A percentile compares a stretch with the other conserved stretches of the same genome.
Evolutionary conservation across 2,797 vertebrate species (phyloP).

Genomic region (Oryzias dopingdopingensis): DNA sequence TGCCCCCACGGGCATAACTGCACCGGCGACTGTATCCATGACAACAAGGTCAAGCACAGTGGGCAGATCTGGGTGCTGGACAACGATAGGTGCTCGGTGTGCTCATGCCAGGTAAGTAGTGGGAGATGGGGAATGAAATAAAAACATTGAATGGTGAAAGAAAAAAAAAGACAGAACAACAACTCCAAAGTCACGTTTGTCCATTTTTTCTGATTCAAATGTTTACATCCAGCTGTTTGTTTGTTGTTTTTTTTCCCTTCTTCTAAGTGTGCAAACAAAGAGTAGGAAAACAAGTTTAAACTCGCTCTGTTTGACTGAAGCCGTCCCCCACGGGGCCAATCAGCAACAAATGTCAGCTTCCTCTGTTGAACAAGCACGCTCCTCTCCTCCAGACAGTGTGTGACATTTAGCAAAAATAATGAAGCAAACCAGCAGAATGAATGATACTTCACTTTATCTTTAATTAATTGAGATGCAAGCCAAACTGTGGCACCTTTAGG

Average conservation of each 20-base stretch:
- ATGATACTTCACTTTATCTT: slow-evolving; percentile 8
- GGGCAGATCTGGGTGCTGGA: slow-evolving; percentile 98
- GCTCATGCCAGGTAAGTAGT: slow-evolving; percentile 90
- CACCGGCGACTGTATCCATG: slow-evolving; percentile 94
- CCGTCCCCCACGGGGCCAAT: slow-evolving; percentile 30
- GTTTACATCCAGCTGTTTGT: slow-evolving; percentile 4
- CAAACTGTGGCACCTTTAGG: slow-evolving; percentile 5
- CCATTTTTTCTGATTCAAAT: neutral
- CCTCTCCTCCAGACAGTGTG: slow-evolving; percentile 8
- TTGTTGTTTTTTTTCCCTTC: slow-evolving; percentile 19
- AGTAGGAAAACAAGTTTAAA: slow-evolving; percentile 22
- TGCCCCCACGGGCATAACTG: slow-evolving; percentile 98
- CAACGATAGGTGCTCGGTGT: slow-evolving; percentile 94
- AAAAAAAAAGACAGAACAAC: neutral
- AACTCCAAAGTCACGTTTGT: neutral
- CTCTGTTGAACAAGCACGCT: slow-evolving; percentile 5
- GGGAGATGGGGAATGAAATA: slow-evolving; percentile 7
- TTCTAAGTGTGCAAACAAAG: slow-evolving; percentile 32
- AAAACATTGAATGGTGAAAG: slow-evolving; percentile 7
- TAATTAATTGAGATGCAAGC: neutral
- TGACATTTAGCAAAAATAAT: slow-evolving; percentile 15
- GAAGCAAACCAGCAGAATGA: neutral
- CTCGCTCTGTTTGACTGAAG: slow-evolving; percentile 15
- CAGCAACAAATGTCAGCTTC: slow-evolving; percentile 31
- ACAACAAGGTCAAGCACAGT: slow-evolving; percentile 92